A percentile compares a stretch with the other conserved stretches of the same genome.
Evolutionary conservation across 2,113 vertebrate genomes (phyloP).

Genomic region (Tenebrosternarchus preto): DNA sequence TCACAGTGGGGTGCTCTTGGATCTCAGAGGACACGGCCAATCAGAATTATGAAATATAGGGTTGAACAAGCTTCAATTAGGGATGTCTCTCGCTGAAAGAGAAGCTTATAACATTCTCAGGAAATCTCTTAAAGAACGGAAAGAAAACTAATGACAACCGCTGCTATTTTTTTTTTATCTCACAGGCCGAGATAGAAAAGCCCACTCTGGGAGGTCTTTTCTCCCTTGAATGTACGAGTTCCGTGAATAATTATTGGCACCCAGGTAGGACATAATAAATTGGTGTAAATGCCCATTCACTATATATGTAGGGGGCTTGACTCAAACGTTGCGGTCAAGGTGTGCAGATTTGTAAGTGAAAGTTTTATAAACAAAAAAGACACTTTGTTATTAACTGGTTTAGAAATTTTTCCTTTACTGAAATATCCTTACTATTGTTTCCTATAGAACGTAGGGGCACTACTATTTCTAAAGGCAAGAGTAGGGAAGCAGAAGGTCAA

Average conservation of each 20-base stretch:
- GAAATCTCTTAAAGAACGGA: neutral
- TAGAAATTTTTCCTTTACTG: neutral
- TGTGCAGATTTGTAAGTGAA: neutral
- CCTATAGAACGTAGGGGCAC: constrained; percentile 47
- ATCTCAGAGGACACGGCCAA: constrained; percentile 64
- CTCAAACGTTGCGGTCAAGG: too few species aligned
- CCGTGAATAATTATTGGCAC: neutral
- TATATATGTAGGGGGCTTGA: neutral
- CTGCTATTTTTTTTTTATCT: constrained; percentile 30
- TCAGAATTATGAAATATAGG: constrained; percentile 58
- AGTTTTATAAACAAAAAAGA: neutral
- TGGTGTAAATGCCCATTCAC: neutral
- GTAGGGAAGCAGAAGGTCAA: constrained; percentile 59
- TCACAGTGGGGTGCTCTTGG: constrained; percentile 64
- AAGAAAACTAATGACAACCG: neutral
- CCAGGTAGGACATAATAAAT: neutral
- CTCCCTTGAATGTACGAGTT: neutral
- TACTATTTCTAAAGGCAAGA: constrained; percentile 38
- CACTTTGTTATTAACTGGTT: neutral
- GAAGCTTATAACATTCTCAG: constrained; percentile 49
- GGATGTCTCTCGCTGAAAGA: constrained; percentile 61
- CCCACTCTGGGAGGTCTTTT: constrained; percentile 32
- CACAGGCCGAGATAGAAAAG: neutral
- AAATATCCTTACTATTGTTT: neutral
- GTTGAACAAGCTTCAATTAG: constrained; percentile 63